Conservation (phyloP, 2,113 vertebrate genomes). For the Callionymus lyra region DNA sequence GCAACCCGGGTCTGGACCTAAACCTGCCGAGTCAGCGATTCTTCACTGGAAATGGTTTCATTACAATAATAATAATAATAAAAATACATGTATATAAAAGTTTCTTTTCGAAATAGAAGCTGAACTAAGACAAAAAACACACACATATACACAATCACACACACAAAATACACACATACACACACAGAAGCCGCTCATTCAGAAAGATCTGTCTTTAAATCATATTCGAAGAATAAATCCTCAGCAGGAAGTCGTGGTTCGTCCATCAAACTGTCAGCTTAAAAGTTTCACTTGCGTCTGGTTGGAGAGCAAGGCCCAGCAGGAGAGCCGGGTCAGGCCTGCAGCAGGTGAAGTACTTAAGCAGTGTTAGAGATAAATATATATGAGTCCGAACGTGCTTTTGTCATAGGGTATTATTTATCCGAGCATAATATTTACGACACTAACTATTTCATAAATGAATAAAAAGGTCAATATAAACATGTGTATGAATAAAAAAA, state of each 20-base stretch:
- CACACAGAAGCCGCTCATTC: neutral
- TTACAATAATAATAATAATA: slow-evolving; percentile 19
- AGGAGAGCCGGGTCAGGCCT: slow-evolving; percentile 36
- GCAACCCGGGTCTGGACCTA: slow-evolving; percentile 43
- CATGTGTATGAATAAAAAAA: too few relatives aligned
- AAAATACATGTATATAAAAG: too few relatives aligned
- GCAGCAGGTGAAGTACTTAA: slow-evolving; percentile 53
- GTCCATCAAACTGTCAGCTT: slow-evolving; percentile 50
- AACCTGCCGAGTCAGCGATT: slow-evolving; percentile 30
- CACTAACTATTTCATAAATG: too few relatives aligned
- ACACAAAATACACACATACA: slow-evolving; percentile 7
- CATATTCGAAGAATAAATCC: too few relatives aligned
- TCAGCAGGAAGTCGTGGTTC: slow-evolving; percentile 10
- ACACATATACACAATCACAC: slow-evolving; percentile 9
- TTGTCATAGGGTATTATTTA: too few relatives aligned
- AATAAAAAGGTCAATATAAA: too few relatives aligned
- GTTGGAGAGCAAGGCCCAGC: slow-evolving; percentile 55
- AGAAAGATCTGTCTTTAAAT: slow-evolving; percentile 9
- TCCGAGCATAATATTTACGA: too few relatives aligned
- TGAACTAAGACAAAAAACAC: slow-evolving; percentile 26
- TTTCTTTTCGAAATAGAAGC: slow-evolving; percentile 6
- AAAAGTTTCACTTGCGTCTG: slow-evolving; percentile 59
- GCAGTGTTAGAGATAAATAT: too few relatives aligned
- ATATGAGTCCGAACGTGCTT: too few relatives aligned
- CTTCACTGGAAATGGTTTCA: slow-evolving; percentile 36